phyloP scores from a whole-genome alignment of 2,797 vertebrate species.

The Gobio occitaniae region DNA sequence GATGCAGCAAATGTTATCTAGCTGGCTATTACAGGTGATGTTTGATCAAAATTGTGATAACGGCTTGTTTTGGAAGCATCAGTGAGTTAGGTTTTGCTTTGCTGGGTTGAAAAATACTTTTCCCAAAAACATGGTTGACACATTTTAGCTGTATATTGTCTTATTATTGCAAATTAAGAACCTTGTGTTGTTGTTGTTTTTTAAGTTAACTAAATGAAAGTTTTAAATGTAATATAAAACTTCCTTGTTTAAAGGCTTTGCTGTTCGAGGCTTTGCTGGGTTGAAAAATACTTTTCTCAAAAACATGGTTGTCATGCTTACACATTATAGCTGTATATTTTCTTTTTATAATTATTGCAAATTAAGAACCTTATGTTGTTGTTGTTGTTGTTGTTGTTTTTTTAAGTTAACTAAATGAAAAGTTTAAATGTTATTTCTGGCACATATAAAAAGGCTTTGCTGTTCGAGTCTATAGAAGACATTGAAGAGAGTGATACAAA shows the following conservation, averaged over 20 bases:
- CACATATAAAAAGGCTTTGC: background rate
- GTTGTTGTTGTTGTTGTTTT: background rate
- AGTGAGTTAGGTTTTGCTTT: background rate
- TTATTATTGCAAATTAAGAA: background rate
- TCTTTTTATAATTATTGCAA: background rate
- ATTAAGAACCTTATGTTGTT: background rate
- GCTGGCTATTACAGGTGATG: background rate
- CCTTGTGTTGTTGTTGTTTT: background rate
- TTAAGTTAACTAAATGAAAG: background rate
- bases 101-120: background rate
- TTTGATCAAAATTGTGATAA: background rate
- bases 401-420: background rate
- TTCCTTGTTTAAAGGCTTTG: background rate
- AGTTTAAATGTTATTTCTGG: background rate
- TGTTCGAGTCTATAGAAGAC: background rate
- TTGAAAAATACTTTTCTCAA: background rate
- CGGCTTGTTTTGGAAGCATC: background rate
- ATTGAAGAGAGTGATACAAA: background rate
- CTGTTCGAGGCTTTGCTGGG: background rate
- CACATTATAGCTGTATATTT: background rate
- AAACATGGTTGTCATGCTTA: background rate
- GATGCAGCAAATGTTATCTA: background rate
- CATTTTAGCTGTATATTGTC: background rate
- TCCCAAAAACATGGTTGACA: background rate
- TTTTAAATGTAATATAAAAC: background rate